A percentile compares a stretch with the other conserved stretches of the same genome.
phyloP scores from a whole-genome alignment of 53 echinoderm and acorn worm genomes.

The Crossaster papposus region DNA sequence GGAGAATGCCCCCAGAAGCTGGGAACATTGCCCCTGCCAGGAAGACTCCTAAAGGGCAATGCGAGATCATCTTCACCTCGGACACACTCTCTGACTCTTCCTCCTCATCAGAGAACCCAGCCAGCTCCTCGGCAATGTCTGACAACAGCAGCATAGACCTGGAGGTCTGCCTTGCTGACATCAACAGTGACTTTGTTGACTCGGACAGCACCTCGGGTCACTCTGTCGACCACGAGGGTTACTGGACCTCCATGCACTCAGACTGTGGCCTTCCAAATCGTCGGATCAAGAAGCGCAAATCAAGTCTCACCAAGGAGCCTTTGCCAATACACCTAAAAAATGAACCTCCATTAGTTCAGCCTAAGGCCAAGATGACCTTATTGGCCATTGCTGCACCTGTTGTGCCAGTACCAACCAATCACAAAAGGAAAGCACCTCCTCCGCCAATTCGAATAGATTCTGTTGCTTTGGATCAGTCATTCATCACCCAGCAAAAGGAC shows the following conservation, averaged over 20 bases:
- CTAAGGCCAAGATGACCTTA: conserved; percentile 54
- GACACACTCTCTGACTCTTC: conserved; percentile 83
- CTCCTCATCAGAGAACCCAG: conserved; percentile 81
- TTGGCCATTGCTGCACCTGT: conserved; percentile 39
- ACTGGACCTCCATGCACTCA: conserved; percentile 99
- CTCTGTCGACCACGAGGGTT: conserved; percentile 95
- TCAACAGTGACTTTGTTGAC: conserved; percentile 77
- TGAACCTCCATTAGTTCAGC: neutral
- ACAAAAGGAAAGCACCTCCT: conserved; percentile 38
- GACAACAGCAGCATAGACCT: conserved; percentile 91
- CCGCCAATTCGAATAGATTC: conserved; percentile 48
- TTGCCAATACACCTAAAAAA: conserved; percentile 7
- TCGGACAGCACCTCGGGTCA: conserved; percentile 85
- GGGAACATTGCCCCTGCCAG: conserved; percentile 75
- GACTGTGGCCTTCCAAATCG: conserved; percentile 87
- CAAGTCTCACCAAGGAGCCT: conserved; percentile 40
- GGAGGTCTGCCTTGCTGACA: conserved; percentile 85
- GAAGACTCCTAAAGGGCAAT: conserved; percentile 55
- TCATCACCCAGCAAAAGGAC: neutral
- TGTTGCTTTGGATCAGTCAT: neutral
- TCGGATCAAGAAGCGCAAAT: conserved; percentile 50
- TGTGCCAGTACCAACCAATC: conserved; percentile 23
- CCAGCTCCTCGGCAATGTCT: conserved; percentile 76
- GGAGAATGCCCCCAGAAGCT: conserved; percentile 51
- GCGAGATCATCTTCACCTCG: conserved; percentile 67